Evolutionary conservation across 2,888 invertebrate genomes (phyloP).

Genomic region (Cenopis cana): DNA sequence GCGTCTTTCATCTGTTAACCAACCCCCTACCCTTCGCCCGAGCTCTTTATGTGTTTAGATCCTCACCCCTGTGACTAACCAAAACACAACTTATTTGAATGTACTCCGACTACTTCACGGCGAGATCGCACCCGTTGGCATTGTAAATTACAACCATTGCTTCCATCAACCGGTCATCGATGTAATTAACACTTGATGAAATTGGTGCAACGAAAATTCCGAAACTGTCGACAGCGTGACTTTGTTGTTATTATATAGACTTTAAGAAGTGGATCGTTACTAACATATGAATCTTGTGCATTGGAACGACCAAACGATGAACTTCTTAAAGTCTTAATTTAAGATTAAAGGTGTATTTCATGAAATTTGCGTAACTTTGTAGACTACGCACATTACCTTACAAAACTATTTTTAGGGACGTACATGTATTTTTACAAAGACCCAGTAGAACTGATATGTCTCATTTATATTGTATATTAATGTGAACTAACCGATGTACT

Average conservation of each 20-base stretch:
- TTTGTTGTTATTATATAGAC: conserved; percentile 19
- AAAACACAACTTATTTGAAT: conserved; percentile 80
- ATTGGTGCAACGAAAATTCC: conserved; percentile 77
- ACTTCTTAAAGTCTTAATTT: conserved; percentile 38
- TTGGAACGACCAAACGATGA: conserved; percentile 21
- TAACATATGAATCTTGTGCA: conserved; percentile 43
- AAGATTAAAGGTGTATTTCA: not conserved
- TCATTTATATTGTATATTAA: no score
- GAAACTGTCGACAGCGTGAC: conserved; percentile 29
- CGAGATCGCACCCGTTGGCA: conserved; percentile 74
- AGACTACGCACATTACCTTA: conserved; percentile 17
- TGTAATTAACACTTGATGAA: conserved; percentile 65
- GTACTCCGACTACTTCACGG: conserved; percentile 77
- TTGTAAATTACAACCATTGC: conserved; percentile 83
- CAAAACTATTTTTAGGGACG: conserved; percentile 2
- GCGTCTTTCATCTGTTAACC: conserved; percentile 92
- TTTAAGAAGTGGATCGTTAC: conserved; percentile 44
- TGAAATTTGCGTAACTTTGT: not conserved
- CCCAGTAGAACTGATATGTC: no score
- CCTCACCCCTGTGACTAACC: conserved; percentile 83
- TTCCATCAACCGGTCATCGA: conserved; percentile 76
- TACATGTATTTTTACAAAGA: not conserved
- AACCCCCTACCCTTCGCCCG: conserved; percentile 82
- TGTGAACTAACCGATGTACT: not conserved
- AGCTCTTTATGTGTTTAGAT: conserved; percentile 85